Conservation (phyloP, 2,888 invertebrate species). For the Lycophotia porphyrea region DNA sequence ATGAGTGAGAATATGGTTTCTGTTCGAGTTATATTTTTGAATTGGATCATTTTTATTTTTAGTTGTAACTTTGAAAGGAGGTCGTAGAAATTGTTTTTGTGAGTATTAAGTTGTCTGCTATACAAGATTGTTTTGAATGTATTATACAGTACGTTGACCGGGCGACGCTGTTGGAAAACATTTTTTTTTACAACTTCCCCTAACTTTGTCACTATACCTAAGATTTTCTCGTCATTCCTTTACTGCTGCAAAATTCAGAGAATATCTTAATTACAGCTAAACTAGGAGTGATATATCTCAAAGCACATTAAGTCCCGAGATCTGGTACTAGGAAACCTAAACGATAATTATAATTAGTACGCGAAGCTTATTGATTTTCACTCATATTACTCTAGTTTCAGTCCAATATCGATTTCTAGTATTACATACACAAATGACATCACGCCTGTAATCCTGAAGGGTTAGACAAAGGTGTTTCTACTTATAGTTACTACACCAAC, state of each 20-base stretch:
- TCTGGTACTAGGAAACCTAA: not conserved
- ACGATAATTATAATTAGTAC: not conserved
- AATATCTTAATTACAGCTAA: not conserved
- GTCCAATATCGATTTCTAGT: not conserved
- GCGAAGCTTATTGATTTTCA: not conserved
- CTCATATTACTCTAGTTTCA: slow-evolving; percentile 7
- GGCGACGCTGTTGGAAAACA: not conserved
- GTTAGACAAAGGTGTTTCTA: not conserved
- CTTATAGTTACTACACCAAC: too few species aligned
- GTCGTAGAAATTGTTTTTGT: not conserved
- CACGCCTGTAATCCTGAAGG: not conserved
- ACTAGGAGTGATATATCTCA: not conserved
- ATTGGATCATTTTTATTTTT: not conserved
- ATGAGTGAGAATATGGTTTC: slow-evolving; percentile 3
- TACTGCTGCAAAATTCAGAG: not conserved
- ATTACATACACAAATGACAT: not conserved
- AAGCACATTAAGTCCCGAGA: not conserved
- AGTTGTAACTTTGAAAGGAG: not conserved
- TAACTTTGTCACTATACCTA: not conserved
- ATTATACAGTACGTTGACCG: not conserved
- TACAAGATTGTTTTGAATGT: not conserved
- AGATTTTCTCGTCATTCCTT: not conserved
- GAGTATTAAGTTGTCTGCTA: not conserved
- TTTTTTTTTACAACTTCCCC: not conserved
- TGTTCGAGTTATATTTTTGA: slow-evolving; percentile 21